A percentile compares a stretch with the other conserved stretches of the same genome.
These are phyloP conservation scores for Hafferia zeledoni DNA, from an alignment of 2,797 vertebrate species.

Conservation along the genomic window DNA sequence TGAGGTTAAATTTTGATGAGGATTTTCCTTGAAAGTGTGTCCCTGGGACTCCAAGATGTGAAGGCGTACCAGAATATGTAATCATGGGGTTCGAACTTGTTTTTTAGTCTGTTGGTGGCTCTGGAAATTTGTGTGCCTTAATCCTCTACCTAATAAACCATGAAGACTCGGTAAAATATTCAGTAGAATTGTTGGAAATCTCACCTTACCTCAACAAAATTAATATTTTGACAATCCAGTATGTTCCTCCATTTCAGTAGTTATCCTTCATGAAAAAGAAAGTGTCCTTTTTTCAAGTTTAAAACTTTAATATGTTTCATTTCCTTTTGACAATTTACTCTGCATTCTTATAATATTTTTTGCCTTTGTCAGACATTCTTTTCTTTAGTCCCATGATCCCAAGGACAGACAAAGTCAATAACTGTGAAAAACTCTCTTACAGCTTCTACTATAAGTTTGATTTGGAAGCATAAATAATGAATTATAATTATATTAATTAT, in stretches of 20 bases:
- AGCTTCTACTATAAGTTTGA: not conserved
- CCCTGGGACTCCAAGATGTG: not conserved
- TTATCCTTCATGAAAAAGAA: not conserved
- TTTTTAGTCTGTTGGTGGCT: not conserved
- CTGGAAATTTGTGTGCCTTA: not conserved
- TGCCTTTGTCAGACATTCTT: not conserved
- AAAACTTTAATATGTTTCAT: not conserved
- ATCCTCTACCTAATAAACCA: not conserved
- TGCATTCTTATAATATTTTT: not conserved
- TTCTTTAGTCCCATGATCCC: not conserved
- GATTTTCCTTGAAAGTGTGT: not conserved
- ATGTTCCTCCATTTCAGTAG: not conserved
- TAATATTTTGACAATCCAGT: accelerated
- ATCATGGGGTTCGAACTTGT: not conserved
- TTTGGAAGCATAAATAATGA: not conserved
- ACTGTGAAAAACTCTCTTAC: not conserved
- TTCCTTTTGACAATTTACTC: not conserved
- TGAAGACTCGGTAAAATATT: not conserved
- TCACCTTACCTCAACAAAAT: not conserved
- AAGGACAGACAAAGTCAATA: not conserved
- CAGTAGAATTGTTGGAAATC: not conserved
- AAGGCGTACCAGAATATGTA: not conserved
- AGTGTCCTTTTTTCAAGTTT: not conserved
- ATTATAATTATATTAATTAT: not conserved
- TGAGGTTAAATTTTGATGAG: not conserved